These are phyloP conservation scores for Leptocoma aspasia DNA, from an alignment of 2,113 vertebrate species.

Conservation along the genomic window DNA sequence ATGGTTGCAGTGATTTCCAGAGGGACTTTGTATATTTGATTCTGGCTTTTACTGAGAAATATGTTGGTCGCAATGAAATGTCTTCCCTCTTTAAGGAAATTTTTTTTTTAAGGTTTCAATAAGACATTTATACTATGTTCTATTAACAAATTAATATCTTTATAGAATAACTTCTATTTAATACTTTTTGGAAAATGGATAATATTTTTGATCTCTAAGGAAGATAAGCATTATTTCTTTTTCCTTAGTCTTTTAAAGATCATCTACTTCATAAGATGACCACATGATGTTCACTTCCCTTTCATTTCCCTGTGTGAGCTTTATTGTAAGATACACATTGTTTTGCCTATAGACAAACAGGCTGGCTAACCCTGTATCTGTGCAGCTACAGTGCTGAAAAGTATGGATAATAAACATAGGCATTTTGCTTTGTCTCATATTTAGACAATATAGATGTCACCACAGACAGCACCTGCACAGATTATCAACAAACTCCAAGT, in stretches of 20 bases:
- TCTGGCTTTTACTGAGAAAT: not conserved
- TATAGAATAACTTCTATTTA: not conserved
- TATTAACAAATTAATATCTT: not conserved
- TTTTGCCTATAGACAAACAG: constrained; percentile 10
- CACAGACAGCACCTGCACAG: not conserved
- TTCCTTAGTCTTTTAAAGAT: not conserved
- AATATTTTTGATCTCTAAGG: not conserved
- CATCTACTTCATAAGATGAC: not conserved
- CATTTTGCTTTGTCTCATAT: not conserved
- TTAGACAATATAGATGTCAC: not conserved
- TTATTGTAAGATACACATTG: not conserved
- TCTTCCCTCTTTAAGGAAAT: not conserved
- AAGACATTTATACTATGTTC: not conserved
- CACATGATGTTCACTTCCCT: not conserved
- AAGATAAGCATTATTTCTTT: not conserved
- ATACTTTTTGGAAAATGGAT: not conserved
- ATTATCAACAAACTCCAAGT: not conserved
- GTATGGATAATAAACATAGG: not conserved
- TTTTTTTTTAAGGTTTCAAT: not conserved
- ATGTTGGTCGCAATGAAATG: not conserved
- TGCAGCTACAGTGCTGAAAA: not conserved
- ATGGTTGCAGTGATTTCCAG: not conserved
- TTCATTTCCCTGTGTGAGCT: not conserved
- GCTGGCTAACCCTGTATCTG: not conserved
- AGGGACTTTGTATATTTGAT: not conserved